Conservation (phyloP, 2,797 vertebrate species). For the Sebastes taczanowskii region DNA sequence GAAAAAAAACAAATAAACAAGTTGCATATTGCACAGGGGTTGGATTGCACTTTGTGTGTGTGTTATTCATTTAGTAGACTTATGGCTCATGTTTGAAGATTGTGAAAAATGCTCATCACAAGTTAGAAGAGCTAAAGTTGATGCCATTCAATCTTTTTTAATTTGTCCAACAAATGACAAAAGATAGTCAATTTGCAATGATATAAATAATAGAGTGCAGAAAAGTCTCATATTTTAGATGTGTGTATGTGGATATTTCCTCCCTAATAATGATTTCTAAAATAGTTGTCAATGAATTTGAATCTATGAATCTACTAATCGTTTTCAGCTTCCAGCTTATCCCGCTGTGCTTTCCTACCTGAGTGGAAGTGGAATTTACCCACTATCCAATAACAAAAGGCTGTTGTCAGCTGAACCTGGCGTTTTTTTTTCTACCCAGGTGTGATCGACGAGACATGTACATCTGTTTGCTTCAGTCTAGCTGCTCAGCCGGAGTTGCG, state of each 20-base stretch:
- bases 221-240: not conserved
- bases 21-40: too few relatives aligned
- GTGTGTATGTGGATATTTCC: not conserved
- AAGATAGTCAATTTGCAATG: not conserved
- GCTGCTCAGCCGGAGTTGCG: slow-evolving; percentile 8
- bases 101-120: too few relatives aligned
- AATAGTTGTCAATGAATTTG: not conserved
- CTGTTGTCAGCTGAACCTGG: not conserved
- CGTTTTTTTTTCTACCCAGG: not conserved
- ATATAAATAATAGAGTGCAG: not conserved
- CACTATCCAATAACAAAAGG: not conserved
- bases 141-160: not conserved
- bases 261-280: not conserved
- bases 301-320: not conserved
- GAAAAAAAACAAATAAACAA: too few relatives aligned
- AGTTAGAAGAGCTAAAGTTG: not conserved
- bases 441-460: not conserved
- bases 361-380: too few relatives aligned
- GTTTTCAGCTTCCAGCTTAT: too few relatives aligned
- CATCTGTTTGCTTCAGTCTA: not conserved
- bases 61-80: too few relatives aligned
- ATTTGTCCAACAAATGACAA: not conserved
- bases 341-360: too few relatives aligned
- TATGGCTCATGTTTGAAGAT: too few relatives aligned
- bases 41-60: too few relatives aligned